phyloP scores from a whole-genome alignment of 1,140 invertebrate species.

The Caerostris extrusa region DNA sequence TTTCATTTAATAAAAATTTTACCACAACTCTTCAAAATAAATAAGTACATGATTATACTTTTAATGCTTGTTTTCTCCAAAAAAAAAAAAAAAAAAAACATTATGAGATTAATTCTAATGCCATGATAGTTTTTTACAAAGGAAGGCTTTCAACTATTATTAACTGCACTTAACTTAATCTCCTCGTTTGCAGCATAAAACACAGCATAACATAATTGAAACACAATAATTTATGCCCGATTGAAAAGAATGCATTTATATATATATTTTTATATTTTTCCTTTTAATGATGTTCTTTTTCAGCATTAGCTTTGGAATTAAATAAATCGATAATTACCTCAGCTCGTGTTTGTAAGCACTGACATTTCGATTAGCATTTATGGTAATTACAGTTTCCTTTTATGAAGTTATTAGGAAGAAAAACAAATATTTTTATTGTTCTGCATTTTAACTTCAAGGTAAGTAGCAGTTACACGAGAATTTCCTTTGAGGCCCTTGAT shows the following conservation, averaged over 20 bases:
- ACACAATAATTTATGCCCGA: neutral
- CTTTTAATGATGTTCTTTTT: slow-evolving; percentile 18
- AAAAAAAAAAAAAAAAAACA: too few species aligned
- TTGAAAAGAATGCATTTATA: neutral
- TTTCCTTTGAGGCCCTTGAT: too few species aligned
- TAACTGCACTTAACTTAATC: slow-evolving; percentile 30
- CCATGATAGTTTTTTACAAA: neutral
- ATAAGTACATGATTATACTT: too few species aligned
- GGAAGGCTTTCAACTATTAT: neutral
- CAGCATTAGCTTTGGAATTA: neutral
- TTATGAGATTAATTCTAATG: neutral
- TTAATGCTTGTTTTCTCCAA: too few species aligned
- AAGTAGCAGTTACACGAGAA: too few species aligned
- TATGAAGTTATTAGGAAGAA: neutral
- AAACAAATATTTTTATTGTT: neutral
- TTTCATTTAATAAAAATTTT: too few species aligned
- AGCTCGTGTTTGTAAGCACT: neutral
- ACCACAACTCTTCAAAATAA: too few species aligned
- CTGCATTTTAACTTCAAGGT: neutral
- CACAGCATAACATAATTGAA: slow-evolving; percentile 20
- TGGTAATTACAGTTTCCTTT: neutral
- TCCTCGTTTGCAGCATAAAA: neutral
- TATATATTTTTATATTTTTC: neutral
- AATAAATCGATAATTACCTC: slow-evolving; percentile 10
- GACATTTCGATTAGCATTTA: neutral